Conservation (phyloP, 2,113 vertebrate species). For the Tonatia bakeri region DNA sequence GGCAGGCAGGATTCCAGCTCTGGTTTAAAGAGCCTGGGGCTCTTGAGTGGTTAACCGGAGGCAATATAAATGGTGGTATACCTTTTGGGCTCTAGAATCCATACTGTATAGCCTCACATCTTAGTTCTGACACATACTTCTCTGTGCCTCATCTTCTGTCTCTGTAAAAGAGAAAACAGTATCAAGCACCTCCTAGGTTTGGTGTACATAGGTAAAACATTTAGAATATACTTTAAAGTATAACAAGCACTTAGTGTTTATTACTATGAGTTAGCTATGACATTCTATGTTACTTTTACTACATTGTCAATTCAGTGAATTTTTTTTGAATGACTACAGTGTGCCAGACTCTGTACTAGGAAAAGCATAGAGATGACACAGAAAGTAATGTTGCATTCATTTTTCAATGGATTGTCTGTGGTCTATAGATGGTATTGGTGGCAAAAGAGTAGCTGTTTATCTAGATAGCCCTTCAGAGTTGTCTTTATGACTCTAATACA, state of each 20-base stretch:
- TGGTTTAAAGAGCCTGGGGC: background rate
- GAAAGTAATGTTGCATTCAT: background rate
- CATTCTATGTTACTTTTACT: background rate
- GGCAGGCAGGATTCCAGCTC: background rate
- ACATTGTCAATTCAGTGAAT: background rate
- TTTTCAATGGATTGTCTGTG: background rate
- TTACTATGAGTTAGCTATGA: background rate
- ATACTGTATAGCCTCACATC: background rate
- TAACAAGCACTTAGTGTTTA: background rate
- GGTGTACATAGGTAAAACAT: background rate
- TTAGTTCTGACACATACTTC: background rate
- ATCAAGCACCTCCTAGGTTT: background rate
- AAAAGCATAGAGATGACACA: background rate
- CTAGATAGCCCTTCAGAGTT: background rate
- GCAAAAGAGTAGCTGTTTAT: background rate
- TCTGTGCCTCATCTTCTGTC: background rate
- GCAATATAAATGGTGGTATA: background rate
- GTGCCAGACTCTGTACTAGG: background rate
- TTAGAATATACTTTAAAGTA: background rate
- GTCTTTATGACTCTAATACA: background rate
- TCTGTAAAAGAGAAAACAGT: background rate
- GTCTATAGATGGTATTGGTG: background rate
- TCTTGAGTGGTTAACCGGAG: background rate
- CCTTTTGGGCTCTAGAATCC: slow-evolving; percentile 6
- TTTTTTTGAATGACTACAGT: background rate